Evolutionary conservation across 2,113 vertebrate genomes (phyloP).

Genomic region (Lepus timidus): DNA sequence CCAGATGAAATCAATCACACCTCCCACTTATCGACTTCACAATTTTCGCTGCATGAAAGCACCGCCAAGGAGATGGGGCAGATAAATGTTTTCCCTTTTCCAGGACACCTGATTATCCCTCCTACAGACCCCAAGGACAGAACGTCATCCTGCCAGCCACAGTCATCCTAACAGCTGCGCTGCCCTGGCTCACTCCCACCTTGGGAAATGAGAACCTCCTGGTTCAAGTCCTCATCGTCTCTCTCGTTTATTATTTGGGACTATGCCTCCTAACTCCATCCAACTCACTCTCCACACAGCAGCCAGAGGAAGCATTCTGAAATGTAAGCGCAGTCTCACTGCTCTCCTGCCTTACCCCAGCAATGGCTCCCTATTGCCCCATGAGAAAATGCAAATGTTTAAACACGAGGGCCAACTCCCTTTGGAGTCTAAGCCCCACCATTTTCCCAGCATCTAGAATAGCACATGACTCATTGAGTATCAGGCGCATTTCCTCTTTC

Average conservation of each 20-base stretch:
- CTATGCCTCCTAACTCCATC: not conserved
- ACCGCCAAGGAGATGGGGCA: slow-evolving; percentile 23
- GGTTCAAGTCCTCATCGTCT: not conserved
- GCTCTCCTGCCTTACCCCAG: not conserved
- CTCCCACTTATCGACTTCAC: slow-evolving; percentile 60
- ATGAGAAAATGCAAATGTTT: not conserved
- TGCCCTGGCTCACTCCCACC: not conserved
- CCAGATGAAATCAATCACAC: slow-evolving; percentile 75
- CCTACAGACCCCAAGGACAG: not conserved
- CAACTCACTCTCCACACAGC: not conserved
- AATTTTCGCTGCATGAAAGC: slow-evolving; percentile 17
- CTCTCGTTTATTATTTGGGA: not conserved
- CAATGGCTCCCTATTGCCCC: not conserved
- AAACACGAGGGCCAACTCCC: not conserved
- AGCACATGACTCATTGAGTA: fast-evolving
- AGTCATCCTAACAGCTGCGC: not conserved
- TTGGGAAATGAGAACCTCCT: not conserved
- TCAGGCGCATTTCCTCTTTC: not conserved
- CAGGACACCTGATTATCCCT: slow-evolving; percentile 18
- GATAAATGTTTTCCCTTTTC: slow-evolving; percentile 67
- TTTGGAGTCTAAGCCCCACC: not conserved
- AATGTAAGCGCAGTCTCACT: not conserved
- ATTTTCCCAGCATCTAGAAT: not conserved
- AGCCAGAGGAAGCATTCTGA: not conserved
- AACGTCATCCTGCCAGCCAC: not conserved